These are phyloP conservation scores for Palythoa heliodiscus DNA, from an alignment of 92 coral and sea anemone species.

Conservation along the genomic window DNA sequence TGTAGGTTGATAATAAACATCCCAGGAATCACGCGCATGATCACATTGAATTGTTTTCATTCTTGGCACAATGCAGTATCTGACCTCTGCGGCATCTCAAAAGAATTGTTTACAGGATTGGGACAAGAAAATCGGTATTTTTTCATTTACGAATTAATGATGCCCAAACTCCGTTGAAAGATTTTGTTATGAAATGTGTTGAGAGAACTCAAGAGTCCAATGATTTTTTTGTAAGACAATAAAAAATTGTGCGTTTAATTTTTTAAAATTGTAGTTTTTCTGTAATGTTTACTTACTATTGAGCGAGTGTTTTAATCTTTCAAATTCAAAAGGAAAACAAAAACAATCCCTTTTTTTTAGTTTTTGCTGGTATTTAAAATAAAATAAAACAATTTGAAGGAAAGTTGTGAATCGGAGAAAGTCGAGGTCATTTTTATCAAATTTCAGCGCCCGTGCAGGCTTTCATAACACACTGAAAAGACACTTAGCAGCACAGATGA, in stretches of 20 bases:
- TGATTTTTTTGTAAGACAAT: neutral
- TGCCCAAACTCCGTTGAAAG: conserved; percentile 20
- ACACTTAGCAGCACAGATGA: neutral
- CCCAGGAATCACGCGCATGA: conserved; percentile 15
- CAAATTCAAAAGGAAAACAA: neutral
- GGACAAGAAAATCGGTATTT: neutral
- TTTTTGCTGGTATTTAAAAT: neutral
- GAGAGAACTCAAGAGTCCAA: neutral
- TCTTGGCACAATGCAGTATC: conserved; percentile 32
- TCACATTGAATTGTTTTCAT: conserved; percentile 31
- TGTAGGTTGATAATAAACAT: neutral
- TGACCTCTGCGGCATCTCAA: conserved; percentile 44
- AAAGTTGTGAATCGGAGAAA: neutral
- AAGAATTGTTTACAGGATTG: conserved; percentile 32
- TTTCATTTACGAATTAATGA: conserved; percentile 11
- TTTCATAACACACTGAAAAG: neutral
- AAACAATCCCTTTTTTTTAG: neutral
- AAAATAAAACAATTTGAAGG: neutral
- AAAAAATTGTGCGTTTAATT: neutral
- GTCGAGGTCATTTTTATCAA: neutral
- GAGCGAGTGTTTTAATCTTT: neutral
- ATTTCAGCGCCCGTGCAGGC: neutral
- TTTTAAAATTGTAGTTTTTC: conserved; percentile 7
- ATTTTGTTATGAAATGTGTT: conserved; percentile 27
- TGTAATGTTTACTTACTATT: neutral